Conservation (phyloP, 1,140 invertebrate genomes). For the Phymorhynchus buccinoides region DNA sequence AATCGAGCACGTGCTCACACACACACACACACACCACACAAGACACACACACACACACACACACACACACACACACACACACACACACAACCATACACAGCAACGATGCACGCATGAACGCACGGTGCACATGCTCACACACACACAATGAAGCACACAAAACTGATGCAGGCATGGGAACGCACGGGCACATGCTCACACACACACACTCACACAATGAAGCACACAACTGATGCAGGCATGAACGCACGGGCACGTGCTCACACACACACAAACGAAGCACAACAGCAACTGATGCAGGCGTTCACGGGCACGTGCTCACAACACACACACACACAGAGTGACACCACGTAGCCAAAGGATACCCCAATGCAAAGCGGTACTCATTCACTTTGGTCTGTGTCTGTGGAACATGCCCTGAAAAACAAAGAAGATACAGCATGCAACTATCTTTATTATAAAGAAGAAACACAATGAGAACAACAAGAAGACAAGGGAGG, state of each 20-base stretch:
- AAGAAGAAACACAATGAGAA: too few species aligned
- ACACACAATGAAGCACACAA: background rate
- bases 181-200: background rate
- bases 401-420: background rate
- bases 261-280: background rate
- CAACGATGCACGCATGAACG: background rate
- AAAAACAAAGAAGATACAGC: background rate
- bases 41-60: background rate
- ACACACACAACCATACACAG: background rate
- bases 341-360: slow-evolving; percentile 12
- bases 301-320: too few species aligned
- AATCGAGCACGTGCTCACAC: background rate
- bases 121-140: background rate
- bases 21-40: background rate
- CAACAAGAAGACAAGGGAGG: too few species aligned
- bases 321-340: background rate
- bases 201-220: background rate
- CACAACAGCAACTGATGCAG: background rate
- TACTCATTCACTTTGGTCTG: slow-evolving; percentile 15
- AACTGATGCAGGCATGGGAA: too few species aligned
- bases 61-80: background rate
- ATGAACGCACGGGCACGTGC: background rate
- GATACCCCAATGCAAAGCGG: slow-evolving; percentile 37
- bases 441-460: too few species aligned
- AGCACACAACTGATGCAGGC: background rate